A percentile compares a stretch with the other conserved stretches of the same genome.
phyloP scores from a whole-genome alignment of 2,888 invertebrate species.

The Liopterus haemorrhoidalis region DNA sequence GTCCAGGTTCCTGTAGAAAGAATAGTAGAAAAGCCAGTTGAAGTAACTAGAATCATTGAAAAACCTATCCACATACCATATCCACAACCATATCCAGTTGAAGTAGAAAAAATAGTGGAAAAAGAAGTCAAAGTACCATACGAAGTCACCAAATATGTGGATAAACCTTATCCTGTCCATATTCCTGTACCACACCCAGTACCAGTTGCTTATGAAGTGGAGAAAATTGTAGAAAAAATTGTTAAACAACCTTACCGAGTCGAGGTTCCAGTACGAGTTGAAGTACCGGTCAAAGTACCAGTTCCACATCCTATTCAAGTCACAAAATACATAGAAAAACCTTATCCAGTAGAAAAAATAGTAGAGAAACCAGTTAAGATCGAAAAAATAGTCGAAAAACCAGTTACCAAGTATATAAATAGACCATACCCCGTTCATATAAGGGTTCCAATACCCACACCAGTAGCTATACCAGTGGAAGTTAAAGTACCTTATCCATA shows the following conservation, averaged over 20 bases:
- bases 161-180: conserved; percentile 34
- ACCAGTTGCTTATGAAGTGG: conserved; percentile 38
- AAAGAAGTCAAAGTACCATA: conserved; percentile 35
- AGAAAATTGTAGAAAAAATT: conserved; percentile 11
- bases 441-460: conserved; percentile 46
- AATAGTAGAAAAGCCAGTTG: conserved; percentile 50
- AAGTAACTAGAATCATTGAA: conserved; percentile 32
- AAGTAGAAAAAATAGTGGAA: conserved; percentile 44
- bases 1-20: conserved; percentile 47
- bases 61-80: conserved; percentile 33
- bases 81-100: conserved; percentile 44
- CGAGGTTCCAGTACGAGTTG: conserved; percentile 33
- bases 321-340: conserved; percentile 45
- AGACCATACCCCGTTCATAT: conserved; percentile 32
- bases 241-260: conserved; percentile 49
- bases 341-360: conserved; percentile 52
- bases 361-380: conserved; percentile 54
- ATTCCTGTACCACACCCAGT: conserved; percentile 42
- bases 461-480: conserved; percentile 37
- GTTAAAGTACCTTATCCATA: conserved; percentile 31
- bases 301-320: conserved; percentile 32
- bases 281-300: conserved; percentile 36
- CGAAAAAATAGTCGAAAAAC: conserved; percentile 48
- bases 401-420: conserved; percentile 26
- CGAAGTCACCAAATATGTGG: conserved; percentile 31